Conservation (phyloP, 2,113 vertebrate species). For the Cathartes aura region DNA sequence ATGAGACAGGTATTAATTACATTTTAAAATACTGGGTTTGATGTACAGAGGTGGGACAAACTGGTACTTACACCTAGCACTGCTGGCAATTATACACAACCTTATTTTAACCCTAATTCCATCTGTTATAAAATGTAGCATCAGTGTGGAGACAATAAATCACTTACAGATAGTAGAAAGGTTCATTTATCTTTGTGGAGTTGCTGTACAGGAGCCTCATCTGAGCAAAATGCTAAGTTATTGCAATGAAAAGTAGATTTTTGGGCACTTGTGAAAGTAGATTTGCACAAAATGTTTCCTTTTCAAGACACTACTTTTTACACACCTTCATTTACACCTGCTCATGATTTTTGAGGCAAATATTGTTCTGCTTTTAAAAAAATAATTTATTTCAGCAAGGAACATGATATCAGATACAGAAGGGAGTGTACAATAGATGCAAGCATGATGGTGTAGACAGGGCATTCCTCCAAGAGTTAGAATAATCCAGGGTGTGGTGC, state of each 20-base stretch:
- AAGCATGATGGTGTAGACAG: background rate
- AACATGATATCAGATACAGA: background rate
- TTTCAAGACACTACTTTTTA: background rate
- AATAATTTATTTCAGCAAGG: background rate
- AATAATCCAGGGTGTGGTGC: background rate
- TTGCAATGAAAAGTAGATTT: background rate
- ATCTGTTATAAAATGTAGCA: background rate
- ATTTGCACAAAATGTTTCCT: background rate
- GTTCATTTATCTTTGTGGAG: slow-evolving; percentile 28
- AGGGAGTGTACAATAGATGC: background rate
- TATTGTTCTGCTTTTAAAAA: background rate
- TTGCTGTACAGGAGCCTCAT: background rate
- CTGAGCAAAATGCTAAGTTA: background rate
- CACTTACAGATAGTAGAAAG: slow-evolving; percentile 11
- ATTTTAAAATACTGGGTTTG: slow-evolving; percentile 30
- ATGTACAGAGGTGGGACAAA: slow-evolving; percentile 16
- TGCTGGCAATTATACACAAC: slow-evolving; percentile 27
- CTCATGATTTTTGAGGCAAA: background rate
- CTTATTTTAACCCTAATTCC: slow-evolving; percentile 41
- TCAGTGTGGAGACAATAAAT: slow-evolving; percentile 31
- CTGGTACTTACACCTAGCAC: background rate
- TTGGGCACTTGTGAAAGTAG: background rate
- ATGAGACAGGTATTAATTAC: slow-evolving; percentile 3
- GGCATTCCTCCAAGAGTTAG: background rate
- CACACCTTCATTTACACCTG: background rate